phyloP scores from a whole-genome alignment of 2,888 invertebrate genomes.

The Drosophila macrospina region DNA sequence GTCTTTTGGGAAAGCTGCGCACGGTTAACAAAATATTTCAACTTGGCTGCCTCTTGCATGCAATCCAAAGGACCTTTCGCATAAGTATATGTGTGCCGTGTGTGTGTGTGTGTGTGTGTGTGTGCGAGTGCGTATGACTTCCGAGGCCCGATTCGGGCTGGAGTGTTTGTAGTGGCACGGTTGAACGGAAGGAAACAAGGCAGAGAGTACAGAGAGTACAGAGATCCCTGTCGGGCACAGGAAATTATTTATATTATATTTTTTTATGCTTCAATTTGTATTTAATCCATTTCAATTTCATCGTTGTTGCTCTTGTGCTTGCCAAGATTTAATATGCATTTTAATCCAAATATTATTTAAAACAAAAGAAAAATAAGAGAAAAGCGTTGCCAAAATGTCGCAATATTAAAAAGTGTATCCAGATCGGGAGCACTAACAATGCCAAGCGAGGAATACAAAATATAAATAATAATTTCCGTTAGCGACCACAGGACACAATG shows the following conservation, averaged over 20 bases:
- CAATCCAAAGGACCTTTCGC: conserved; percentile 35
- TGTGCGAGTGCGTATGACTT: conserved; percentile 1
- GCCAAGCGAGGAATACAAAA: conserved; percentile 50
- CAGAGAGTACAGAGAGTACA: conserved; percentile 40
- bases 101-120: conserved; percentile 4
- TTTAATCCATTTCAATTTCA: conserved; percentile 28
- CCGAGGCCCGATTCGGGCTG: conserved; percentile 19
- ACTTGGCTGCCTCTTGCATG: conserved; percentile 58
- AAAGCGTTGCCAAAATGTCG: conserved; percentile 35
- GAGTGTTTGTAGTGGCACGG: conserved; percentile 49
- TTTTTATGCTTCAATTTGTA: conserved; percentile 59
- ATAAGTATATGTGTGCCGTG: background rate
- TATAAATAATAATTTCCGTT: conserved; percentile 79
- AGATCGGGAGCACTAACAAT: conserved; percentile 42
- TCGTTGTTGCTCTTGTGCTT: conserved; percentile 36
- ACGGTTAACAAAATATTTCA: conserved; percentile 62
- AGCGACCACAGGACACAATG: conserved; percentile 64
- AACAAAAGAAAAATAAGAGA: conserved; percentile 7
- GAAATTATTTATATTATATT: conserved; percentile 81
- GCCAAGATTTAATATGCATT: conserved; percentile 76
- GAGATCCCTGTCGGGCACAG: conserved; percentile 58
- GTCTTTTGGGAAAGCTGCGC: conserved; percentile 60
- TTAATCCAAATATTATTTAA: conserved; percentile 69
- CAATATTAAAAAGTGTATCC: conserved; percentile 48
- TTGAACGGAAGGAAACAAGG: conserved; percentile 69